A percentile compares a stretch with the other conserved stretches of the same genome.
Conservation (phyloP, 2,888 invertebrate species). For the Rapana venosa region DNA sequence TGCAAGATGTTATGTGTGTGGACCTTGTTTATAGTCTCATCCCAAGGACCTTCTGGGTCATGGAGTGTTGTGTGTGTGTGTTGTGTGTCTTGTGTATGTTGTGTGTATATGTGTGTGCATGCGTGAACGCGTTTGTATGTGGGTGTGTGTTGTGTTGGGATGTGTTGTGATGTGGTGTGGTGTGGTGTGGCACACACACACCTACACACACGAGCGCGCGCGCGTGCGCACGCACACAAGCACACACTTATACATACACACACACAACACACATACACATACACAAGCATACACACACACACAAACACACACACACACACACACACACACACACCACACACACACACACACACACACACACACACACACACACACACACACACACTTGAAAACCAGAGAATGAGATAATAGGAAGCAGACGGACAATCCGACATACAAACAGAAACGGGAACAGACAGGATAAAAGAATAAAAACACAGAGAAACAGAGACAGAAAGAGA, state of each 20-base stretch:
- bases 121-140: too few relatives aligned
- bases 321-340: conserved; percentile 63
- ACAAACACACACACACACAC: conserved; percentile 65
- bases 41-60: too few relatives aligned
- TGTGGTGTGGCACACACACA: conserved; percentile 65
- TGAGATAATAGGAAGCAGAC: not conserved
- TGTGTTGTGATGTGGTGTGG: too few relatives aligned
- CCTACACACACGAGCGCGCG: too few relatives aligned
- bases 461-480: not conserved
- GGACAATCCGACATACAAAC: not conserved
- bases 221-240: too few relatives aligned
- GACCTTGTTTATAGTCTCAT: too few relatives aligned
- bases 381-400: not conserved
- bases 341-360: conserved; percentile 58
- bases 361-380: conserved; percentile 52
- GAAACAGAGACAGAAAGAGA: not conserved
- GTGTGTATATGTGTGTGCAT: too few relatives aligned
- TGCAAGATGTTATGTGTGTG: too few relatives aligned
- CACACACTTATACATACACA: conserved; percentile 59
- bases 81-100: too few relatives aligned
- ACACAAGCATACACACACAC: conserved; percentile 64
- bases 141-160: too few relatives aligned
- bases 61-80: too few relatives aligned
- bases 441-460: not conserved
- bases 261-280: conserved; percentile 50